Evolutionary conservation across 2,888 invertebrate species (phyloP).

Genomic region (Sisyra nigra): DNA sequence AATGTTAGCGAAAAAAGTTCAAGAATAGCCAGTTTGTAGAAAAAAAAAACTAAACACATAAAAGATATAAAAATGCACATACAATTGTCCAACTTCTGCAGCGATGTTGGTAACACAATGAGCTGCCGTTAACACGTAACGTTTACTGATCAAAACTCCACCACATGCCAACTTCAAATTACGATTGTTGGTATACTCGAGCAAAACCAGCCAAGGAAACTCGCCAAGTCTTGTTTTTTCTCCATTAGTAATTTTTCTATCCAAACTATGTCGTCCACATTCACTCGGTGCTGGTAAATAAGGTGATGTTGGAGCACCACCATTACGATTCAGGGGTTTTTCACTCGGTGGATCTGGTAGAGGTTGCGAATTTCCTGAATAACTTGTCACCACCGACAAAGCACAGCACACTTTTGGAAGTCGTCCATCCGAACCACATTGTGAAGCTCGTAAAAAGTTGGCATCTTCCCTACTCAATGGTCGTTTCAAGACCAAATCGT

Average conservation of each 20-base stretch:
- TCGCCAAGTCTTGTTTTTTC: slow-evolving; percentile 29
- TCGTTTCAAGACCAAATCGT: not conserved
- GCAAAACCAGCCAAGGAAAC: slow-evolving; percentile 36
- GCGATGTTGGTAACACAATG: slow-evolving; percentile 33
- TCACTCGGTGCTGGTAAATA: slow-evolving; percentile 16
- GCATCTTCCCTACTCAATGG: not conserved
- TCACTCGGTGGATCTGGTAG: not conserved
- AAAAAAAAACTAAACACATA: too few species aligned
- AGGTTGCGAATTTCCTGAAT: not conserved
- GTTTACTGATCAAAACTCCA: slow-evolving; percentile 32
- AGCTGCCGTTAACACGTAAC: slow-evolving; percentile 36
- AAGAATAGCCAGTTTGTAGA: too few species aligned
- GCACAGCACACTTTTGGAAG: slow-evolving; percentile 37
- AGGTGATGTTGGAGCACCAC: not conserved
- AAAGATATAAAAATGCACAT: slow-evolving; percentile 20
- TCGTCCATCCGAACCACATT: slow-evolving; percentile 34
- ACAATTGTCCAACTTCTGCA: slow-evolving; percentile 26
- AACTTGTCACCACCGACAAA: slow-evolving; percentile 3
- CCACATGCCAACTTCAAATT: slow-evolving; percentile 26
- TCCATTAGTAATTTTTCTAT: slow-evolving; percentile 23
- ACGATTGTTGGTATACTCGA: slow-evolving; percentile 27
- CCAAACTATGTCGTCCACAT: slow-evolving; percentile 21
- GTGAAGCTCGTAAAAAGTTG: slow-evolving; percentile 31
- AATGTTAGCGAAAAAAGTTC: too few species aligned
- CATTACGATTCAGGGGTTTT: not conserved